Evolutionary conservation across 2,113 vertebrate genomes (phyloP).

Genomic region (Daphoenositta chrysoptera): DNA sequence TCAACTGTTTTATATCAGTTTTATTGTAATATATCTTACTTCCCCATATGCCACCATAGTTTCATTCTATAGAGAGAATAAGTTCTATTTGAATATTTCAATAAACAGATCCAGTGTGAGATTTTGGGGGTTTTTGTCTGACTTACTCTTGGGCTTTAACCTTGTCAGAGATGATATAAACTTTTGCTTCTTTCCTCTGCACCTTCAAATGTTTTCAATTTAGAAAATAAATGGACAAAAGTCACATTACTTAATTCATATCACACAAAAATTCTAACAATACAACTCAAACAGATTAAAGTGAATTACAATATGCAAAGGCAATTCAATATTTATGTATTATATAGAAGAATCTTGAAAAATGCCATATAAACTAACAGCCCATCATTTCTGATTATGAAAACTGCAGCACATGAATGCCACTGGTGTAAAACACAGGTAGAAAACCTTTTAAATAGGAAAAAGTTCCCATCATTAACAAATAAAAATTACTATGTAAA

Average conservation of each 20-base stretch:
- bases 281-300: conserved; percentile 36
- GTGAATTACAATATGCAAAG: conserved; percentile 20
- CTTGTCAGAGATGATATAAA: conserved; percentile 56
- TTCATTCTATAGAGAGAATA: conserved; percentile 42
- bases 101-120: conserved; percentile 48
- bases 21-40: conserved; percentile 64
- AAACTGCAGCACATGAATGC: background rate
- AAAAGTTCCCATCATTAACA: background rate
- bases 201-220: conserved; percentile 18
- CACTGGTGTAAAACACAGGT: background rate
- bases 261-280: conserved; percentile 20
- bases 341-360: conserved; percentile 8
- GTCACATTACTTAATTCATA: conserved; percentile 18
- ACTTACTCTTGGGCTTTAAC: conserved; percentile 46
- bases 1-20: conserved; percentile 67
- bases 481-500: background rate
- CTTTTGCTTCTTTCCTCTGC: background rate
- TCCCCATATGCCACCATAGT: conserved; percentile 57
- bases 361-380: background rate
- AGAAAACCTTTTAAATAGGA: background rate
- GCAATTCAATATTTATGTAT: background rate
- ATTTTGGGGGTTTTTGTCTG: background rate
- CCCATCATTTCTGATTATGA: background rate
- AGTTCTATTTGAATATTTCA: conserved; percentile 71
- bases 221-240: conserved; percentile 39